These are phyloP conservation scores for Catotricha subobsoleta DNA, from an alignment of 2,888 invertebrate genomes.

Conservation along the genomic window DNA sequence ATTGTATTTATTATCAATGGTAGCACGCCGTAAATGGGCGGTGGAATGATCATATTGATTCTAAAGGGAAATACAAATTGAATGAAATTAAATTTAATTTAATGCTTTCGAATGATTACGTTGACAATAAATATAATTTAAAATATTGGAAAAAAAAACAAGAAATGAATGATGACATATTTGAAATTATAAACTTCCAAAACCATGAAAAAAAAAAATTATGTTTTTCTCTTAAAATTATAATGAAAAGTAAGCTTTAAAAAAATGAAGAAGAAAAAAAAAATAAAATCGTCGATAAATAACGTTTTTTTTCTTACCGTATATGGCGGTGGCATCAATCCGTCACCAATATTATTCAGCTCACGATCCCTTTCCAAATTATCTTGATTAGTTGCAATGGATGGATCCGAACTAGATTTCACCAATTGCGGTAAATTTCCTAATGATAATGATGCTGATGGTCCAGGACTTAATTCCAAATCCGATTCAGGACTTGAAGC, in stretches of 20 bases:
- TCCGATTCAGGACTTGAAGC: constrained; percentile 94
- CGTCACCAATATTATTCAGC: constrained; percentile 35
- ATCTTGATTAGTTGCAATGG: constrained; percentile 83
- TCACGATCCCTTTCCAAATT: constrained; percentile 51
- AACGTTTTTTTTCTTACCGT: constrained; percentile 41
- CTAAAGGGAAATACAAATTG: too few relatives aligned
- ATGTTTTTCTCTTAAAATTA: too few relatives aligned
- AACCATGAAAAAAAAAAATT: too few relatives aligned
- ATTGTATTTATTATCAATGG: constrained; percentile 44
- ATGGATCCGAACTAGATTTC: constrained; percentile 86
- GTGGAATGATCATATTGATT: constrained; percentile 28
- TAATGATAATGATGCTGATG: constrained; percentile 38
- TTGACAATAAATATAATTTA: not conserved
- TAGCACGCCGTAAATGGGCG: constrained; percentile 24
- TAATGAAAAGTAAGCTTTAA: too few relatives aligned
- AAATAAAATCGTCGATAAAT: constrained; percentile 3
- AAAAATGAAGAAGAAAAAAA: too few relatives aligned
- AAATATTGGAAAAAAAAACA: not conserved
- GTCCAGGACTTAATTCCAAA: constrained; percentile 67
- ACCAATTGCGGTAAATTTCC: constrained; percentile 41
- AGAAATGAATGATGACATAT: not conserved
- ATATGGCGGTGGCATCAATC: constrained; percentile 69
- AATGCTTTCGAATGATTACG: not conserved
- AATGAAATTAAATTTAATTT: not conserved
- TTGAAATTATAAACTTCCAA: not conserved